Base-by-base conservation (phyloP, 2,888 invertebrate species). In the Drosophila eohydei region DNA sequence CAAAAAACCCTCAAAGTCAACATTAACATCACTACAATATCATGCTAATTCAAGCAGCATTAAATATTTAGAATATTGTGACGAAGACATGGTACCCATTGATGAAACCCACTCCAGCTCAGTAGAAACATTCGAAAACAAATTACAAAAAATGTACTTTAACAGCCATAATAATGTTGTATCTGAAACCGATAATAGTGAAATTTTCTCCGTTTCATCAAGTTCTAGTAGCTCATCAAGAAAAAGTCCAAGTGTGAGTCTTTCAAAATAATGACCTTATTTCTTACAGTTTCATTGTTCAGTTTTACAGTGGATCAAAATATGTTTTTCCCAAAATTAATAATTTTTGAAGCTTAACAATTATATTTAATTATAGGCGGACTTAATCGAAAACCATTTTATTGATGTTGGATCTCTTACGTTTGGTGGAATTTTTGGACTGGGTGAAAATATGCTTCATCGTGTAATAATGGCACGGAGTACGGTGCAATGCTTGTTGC, bases 381-480 rank as follows among this genome's bases (percentile, higher is more conserved):
- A 48, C 0, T 66, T 66, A 11, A 16, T 71, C 6, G 91, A 92
- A 62, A 91, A 84, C 44, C 92, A 89, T 58, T 93, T 93, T 26
- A 91, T 92, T 41, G 92, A 92, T 69, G 92, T 92, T 30, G 93
- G 93, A 5, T 88, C 90, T 0, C 56, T 92, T 0, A 87, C 89
- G 12, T 90, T 83, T 74, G 93, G 93, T 12, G 90, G 91, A 0
- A 90, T 93, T 75, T 96, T 96, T 80, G 95, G 96, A 5, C 93
- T 96, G 46, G 96, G 96, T 0, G 96, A 96, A 90, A 94, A 94
- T 67, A 94, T 95, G 93, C 92, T 94, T 1, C 94, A 95, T 88
- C 94, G 96, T 14, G 94, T 95, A 6, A 94, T 96, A 32, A 94
- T 96, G 57, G 95, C 96, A 0, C 89, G 94, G 46, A 94, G 94